Evolutionary conservation across 2,113 vertebrate species (phyloP).

Genomic region (Osmerus eperlanus): DNA sequence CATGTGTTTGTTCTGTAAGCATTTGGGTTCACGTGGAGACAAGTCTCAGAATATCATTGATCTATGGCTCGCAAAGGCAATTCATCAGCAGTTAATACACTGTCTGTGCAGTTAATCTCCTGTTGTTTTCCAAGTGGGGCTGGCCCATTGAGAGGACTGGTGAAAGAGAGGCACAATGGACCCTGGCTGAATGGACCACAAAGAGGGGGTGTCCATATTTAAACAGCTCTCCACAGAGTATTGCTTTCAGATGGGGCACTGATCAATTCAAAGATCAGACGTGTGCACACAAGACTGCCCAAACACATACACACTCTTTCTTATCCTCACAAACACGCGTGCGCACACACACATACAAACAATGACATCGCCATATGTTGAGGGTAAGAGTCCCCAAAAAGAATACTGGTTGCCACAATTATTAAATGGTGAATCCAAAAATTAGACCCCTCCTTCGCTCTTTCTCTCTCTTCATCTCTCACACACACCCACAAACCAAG

Average conservation of each 20-base stretch:
- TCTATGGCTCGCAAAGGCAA: conserved; percentile 44
- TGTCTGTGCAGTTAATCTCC: conserved; percentile 63
- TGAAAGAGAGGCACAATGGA: conserved; percentile 54
- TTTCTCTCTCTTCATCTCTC: not conserved
- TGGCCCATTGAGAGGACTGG: conserved; percentile 47
- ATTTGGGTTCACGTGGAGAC: not conserved
- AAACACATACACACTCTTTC: conserved; percentile 1
- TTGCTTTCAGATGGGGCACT: conserved; percentile 46
- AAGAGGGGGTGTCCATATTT: conserved; percentile 57
- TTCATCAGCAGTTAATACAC: conserved; percentile 61
- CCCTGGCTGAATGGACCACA: conserved; percentile 49
- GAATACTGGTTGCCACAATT: too few relatives aligned
- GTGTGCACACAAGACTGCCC: not conserved
- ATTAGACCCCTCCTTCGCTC: not conserved
- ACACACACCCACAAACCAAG: conserved; percentile 1
- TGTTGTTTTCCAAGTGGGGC: conserved; percentile 59
- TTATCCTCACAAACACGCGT: too few relatives aligned
- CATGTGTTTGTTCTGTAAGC: not conserved
- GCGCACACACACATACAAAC: too few relatives aligned
- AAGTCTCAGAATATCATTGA: conserved; percentile 42
- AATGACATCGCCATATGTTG: too few relatives aligned
- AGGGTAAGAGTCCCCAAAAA: too few relatives aligned
- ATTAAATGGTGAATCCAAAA: too few relatives aligned
- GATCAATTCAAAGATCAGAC: not conserved
- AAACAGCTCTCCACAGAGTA: conserved; percentile 46